phyloP scores from a whole-genome alignment of 2,888 invertebrate genomes.

The Anoplius nigerrimus region DNA sequence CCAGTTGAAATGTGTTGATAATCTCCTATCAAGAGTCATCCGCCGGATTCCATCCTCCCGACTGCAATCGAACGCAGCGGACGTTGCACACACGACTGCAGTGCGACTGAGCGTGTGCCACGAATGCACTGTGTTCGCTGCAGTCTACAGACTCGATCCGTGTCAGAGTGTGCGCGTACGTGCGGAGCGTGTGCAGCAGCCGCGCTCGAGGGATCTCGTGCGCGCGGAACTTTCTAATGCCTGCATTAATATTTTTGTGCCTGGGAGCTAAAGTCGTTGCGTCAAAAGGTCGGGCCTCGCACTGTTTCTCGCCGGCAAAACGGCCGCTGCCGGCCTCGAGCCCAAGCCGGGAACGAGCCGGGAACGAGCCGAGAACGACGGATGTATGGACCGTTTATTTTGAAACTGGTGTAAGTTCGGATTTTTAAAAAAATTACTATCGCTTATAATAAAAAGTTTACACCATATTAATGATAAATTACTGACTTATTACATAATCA shows the following conservation, averaged over 20 bases:
- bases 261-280: slow-evolving; percentile 58
- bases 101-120: slow-evolving; percentile 8
- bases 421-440: neutral
- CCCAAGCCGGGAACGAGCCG: too few species aligned
- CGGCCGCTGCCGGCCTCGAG: too few species aligned
- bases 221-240: slow-evolving; percentile 64
- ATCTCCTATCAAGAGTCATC: too few species aligned
- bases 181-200: slow-evolving; percentile 10
- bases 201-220: slow-evolving; percentile 26
- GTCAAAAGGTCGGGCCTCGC: slow-evolving; percentile 61
- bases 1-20: too few species aligned
- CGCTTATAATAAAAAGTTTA: neutral
- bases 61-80: slow-evolving; percentile 5
- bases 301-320: slow-evolving; percentile 40
- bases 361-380: too few species aligned
- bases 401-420: neutral
- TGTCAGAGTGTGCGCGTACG: slow-evolving; percentile 50
- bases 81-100: slow-evolving; percentile 15
- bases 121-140: neutral
- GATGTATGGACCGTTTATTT: neutral
- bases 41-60: neutral
- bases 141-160: slow-evolving; percentile 13
- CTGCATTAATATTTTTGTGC: slow-evolving; percentile 64
- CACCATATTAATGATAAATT: neutral
- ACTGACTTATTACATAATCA: too few species aligned